Base-by-base conservation (phyloP, 2,797 vertebrate species). In the Semaprochilodus insignis region DNA sequence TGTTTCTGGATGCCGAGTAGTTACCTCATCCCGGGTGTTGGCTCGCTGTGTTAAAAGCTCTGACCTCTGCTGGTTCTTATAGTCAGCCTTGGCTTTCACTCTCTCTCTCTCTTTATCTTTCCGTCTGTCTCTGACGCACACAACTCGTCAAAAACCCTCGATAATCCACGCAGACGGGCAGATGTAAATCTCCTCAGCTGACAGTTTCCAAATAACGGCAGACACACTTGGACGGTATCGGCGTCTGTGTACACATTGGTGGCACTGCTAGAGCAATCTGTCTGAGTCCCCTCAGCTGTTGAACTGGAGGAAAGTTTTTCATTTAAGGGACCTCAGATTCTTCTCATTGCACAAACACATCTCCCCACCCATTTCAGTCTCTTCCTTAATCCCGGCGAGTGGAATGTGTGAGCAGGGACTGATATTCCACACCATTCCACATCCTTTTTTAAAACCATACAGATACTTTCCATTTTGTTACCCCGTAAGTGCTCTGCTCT, bases 21-120 rank as follows among this genome's bases (percentile, higher is more conserved):
- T 88, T 80, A 86, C 67, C 72, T 86, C 77, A 79, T 85, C n/a
- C 40, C 52, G 80, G 87, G 74, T 78, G 83, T 82, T 83, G 79
- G 52, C 69, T 77, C n/a, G 3, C 40, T 60, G 25, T 74, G 25
- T 77, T 51, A 77, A 80, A 84, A 69, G 25, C 23, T 54, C 54
- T 74, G 52, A 67, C 62, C 36, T 66, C 36, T 27, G 31, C 63
- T 51, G 52, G 27, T 70, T 71, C 11, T 48, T 76, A 36, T 11
- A 40, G 3, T 13, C 52, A 40, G 25, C n/a, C 51, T 11, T 69
- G 2, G 59, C 31, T 81, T 51, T 73, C 59, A 36, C 25, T 57
- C 11, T 36, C 62, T 67, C 2, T n/a, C 17, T 70, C 21, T n/a
- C n/a, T 19, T 14, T 54, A 59, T 81, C 15, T 74, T 73, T 78